These are phyloP conservation scores for Pterophyllum scalare DNA, from an alignment of 2,113 vertebrate species.

Conservation along the genomic window DNA sequence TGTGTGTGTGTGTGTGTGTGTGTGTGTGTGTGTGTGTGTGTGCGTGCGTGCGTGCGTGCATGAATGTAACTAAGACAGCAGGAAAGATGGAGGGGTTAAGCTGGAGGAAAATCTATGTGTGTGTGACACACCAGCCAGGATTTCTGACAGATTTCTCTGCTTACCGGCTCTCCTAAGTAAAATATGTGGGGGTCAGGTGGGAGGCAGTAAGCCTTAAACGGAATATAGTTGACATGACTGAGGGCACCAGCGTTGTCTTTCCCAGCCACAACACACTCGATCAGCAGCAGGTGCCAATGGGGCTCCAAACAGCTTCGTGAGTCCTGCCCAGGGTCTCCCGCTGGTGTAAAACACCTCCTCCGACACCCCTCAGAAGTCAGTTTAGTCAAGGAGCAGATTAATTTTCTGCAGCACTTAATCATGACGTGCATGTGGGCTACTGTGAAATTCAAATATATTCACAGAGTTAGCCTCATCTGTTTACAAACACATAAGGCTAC, in stretches of 20 bases:
- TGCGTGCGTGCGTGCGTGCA: slow-evolving; percentile 1
- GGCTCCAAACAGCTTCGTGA: slow-evolving; percentile 10
- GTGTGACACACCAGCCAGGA: not conserved
- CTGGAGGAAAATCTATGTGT: slow-evolving; percentile 27
- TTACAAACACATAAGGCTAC: slow-evolving; percentile 48
- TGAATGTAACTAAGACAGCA: not conserved
- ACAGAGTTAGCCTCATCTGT: slow-evolving; percentile 11
- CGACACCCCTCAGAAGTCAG: not conserved
- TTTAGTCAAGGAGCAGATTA: slow-evolving; percentile 16
- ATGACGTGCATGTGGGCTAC: not conserved
- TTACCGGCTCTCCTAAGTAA: slow-evolving; percentile 20
- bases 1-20: not conserved
- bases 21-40: slow-evolving; percentile 6
- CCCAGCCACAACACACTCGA: slow-evolving; percentile 44
- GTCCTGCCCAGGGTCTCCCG: slow-evolving; percentile 11
- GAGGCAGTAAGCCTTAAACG: slow-evolving; percentile 38
- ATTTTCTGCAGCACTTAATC: slow-evolving; percentile 30
- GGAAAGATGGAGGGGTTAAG: slow-evolving; percentile 7
- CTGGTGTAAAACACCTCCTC: slow-evolving; percentile 16
- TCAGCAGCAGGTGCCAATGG: slow-evolving; percentile 32
- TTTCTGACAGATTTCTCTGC: slow-evolving; percentile 25
- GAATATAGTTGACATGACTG: slow-evolving; percentile 42
- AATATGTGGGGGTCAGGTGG: slow-evolving; percentile 53
- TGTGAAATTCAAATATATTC: slow-evolving; percentile 48
- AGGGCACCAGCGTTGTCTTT: slow-evolving; percentile 39